Evolutionary conservation across 2,113 vertebrate species (phyloP), one percentile per base, ranked within the genome.

Genomic region (Eulacestoma nigropectus): DNA sequence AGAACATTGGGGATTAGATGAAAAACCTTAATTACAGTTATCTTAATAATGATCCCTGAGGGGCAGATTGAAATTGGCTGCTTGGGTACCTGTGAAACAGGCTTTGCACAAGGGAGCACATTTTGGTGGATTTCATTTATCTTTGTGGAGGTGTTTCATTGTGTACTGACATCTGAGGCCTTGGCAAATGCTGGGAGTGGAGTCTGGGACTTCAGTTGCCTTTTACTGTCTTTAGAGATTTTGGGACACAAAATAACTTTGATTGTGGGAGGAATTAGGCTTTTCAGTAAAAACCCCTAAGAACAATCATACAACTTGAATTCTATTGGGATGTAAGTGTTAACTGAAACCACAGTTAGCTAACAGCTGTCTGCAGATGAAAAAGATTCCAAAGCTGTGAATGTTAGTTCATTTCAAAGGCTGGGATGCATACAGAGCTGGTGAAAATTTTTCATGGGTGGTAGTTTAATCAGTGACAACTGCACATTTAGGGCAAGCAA

Each of bases 21-120:
- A 70, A 88, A 96, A 94, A 93, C 42, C 77, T 97, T 96, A 97
- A 97, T 97, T 97, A 95, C 77, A 81, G 77, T 96, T 92, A 96
- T 96, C 95, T 95, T 88, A 81, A 79, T 95, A 90, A 97, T 92
- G 69, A 91, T 74, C 57, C 90, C 76, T 26, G 27, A 74, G 42
- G 77, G 93, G 41, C 49, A 95, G 52, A 86, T 80, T 55, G 57
- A 78, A 91, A 30, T 35, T 63, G 72, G 47, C 33, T 90, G 65
- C 90, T 90, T 95, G 88, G 47, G 85, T 75, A 95, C 50, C 60
- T 89, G 16, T 69, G 79, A 96, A 96, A 89, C 39, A 83, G 79
- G 70, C 59, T 92, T 74, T 91, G 44, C 0, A 0, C 57, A 26
- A 18, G 35, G 49, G 63, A 89, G 19, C 9, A 3, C 19, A 44